A percentile compares a stretch with the other conserved stretches of the same genome.
phyloP scores from a whole-genome alignment of 1,140 invertebrate species.

The Littorina saxatilis region DNA sequence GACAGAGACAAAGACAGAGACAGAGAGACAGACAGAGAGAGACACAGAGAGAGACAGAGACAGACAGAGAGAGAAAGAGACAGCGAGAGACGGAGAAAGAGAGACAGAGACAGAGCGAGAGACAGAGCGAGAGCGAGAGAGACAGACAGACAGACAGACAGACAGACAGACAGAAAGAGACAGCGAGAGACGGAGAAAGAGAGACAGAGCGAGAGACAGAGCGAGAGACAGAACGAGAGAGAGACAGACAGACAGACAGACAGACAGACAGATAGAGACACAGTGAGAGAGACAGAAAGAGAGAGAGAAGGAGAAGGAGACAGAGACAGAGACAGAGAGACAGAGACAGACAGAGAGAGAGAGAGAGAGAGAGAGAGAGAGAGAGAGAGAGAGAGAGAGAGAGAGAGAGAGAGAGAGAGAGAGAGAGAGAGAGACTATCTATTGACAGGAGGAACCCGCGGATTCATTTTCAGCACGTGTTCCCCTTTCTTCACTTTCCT shows the following conservation, averaged over 20 bases:
- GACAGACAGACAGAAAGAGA: neutral
- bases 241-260: conserved; percentile 19
- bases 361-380: conserved; percentile 31
- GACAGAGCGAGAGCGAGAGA: neutral
- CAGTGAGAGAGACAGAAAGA: conserved; percentile 39
- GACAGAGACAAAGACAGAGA: conserved; percentile 2
- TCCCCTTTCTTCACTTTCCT: too few relatives aligned
- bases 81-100: conserved; percentile 2
- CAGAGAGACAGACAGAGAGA: neutral
- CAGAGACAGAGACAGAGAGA: conserved; percentile 37
- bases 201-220: conserved; percentile 38
- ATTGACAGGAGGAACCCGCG: too few relatives aligned
- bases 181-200: conserved; percentile 12
- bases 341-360: conserved; percentile 35
- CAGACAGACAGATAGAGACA: too few relatives aligned
- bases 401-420: neutral
- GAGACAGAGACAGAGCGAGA: neutral
- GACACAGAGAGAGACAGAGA: neutral
- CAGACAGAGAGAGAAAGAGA: neutral
- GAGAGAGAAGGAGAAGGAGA: conserved; percentile 42
- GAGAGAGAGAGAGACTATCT: neutral
- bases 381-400: conserved; percentile 18
- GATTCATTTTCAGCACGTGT: too few relatives aligned
- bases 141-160: neutral
- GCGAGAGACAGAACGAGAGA: conserved; percentile 18